Conservation (phyloP, 2,797 vertebrate genomes). For the Leptoclinus maculatus region DNA sequence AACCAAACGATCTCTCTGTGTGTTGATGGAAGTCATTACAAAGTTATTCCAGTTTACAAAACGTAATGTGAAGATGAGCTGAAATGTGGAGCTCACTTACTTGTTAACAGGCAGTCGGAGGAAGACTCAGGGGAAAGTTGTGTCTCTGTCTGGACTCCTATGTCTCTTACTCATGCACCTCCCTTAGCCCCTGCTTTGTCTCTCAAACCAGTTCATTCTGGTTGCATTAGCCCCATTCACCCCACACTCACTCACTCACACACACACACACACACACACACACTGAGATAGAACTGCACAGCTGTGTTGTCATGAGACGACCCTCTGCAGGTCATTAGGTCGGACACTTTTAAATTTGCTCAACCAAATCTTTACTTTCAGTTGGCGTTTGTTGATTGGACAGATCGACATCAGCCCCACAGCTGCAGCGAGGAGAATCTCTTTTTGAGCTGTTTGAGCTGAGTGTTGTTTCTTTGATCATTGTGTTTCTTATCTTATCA, state of each 20-base stretch:
- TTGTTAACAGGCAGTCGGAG: conserved; percentile 23
- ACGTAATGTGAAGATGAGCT: neutral
- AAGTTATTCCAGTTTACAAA: neutral
- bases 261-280: conserved; percentile 36
- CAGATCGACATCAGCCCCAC: neutral
- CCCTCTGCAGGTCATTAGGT: neutral
- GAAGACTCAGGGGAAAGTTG: conserved; percentile 21
- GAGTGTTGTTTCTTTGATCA: conserved; percentile 40
- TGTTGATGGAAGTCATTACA: neutral
- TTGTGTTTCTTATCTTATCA: conserved; percentile 4
- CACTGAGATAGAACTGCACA: neutral
- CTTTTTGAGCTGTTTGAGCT: neutral
- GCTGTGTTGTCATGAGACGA: too few species aligned
- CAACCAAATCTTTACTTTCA: neutral
- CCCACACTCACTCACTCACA: conserved; percentile 22
- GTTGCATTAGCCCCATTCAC: conserved; percentile 58
- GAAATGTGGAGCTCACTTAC: conserved; percentile 40
- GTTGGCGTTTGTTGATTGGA: neutral
- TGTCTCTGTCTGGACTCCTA: conserved; percentile 21
- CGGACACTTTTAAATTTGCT: neutral
- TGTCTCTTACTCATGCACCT: conserved; percentile 22
- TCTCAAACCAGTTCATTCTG: conserved; percentile 68
- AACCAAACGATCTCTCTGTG: neutral
- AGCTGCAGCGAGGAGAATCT: neutral
- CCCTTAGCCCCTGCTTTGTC: conserved; percentile 54